Evolutionary conservation across 1,140 invertebrate species (phyloP).

Genomic region (Galleria mellonella): DNA sequence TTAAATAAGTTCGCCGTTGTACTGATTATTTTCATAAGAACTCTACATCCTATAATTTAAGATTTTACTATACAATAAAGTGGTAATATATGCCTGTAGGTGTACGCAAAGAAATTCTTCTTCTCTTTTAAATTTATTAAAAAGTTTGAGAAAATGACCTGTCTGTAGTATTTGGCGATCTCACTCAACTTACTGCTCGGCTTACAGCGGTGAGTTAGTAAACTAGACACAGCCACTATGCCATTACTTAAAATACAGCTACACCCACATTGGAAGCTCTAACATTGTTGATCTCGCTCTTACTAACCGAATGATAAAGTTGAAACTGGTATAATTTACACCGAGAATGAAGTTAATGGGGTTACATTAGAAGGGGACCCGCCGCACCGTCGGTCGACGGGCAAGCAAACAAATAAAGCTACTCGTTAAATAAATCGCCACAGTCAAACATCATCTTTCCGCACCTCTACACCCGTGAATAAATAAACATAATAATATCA

Average conservation of each 20-base stretch:
- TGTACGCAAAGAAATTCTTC: too few relatives aligned
- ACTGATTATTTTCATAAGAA: too few relatives aligned
- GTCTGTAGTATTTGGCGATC: too few relatives aligned
- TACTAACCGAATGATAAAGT: constrained; percentile 22
- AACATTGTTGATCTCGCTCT: constrained; percentile 6
- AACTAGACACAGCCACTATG: constrained; percentile 30
- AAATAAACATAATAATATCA: constrained; percentile 30
- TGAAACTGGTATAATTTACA: constrained; percentile 28
- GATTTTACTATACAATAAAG: too few relatives aligned
- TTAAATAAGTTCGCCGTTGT: too few relatives aligned
- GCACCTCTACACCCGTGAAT: constrained; percentile 31
- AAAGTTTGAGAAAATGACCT: too few relatives aligned
- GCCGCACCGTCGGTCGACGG: constrained; percentile 6
- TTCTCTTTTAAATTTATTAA: too few relatives aligned
- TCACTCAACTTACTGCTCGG: too few relatives aligned
- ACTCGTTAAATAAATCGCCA: constrained; percentile 43
- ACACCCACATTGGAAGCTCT: constrained; percentile 11
- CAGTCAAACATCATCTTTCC: constrained; percentile 40
- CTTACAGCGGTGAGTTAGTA: background rate
- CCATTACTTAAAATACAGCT: constrained; percentile 32
- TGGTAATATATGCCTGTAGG: too few relatives aligned
- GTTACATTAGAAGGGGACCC: constrained; percentile 30
- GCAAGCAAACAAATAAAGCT: constrained; percentile 40
- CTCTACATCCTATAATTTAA: too few relatives aligned
- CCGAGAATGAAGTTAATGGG: constrained; percentile 28